A percentile compares a stretch with the other conserved stretches of the same genome.
phyloP scores from a whole-genome alignment of 2,888 invertebrate genomes.

The Hemithea aestivaria region DNA sequence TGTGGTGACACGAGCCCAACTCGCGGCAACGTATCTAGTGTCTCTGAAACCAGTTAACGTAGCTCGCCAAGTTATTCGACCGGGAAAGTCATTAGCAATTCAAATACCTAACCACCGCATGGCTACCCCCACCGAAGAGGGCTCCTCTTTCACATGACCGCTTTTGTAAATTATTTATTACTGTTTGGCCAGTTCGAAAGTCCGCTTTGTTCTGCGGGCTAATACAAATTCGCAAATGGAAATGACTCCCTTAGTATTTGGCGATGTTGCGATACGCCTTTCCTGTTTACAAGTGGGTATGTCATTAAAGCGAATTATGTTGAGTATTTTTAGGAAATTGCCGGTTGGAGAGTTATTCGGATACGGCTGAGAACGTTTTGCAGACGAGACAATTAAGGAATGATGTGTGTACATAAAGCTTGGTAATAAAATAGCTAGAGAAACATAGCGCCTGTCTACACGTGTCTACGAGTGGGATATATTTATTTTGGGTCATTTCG shows the following conservation, averaged over 20 bases:
- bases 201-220: constrained; percentile 58
- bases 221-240: constrained; percentile 48
- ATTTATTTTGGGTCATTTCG: constrained; percentile 20
- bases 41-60: constrained; percentile 53
- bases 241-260: constrained; percentile 41
- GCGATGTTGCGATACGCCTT: constrained; percentile 9
- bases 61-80: constrained; percentile 58
- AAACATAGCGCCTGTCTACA: too few species aligned
- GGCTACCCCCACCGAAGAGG: constrained; percentile 52
- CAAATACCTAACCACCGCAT: constrained; percentile 68
- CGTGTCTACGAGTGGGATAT: constrained; percentile 3
- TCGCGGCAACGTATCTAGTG: constrained; percentile 45
- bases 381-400: too few species aligned
- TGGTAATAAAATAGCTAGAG: too few species aligned
- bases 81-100: constrained; percentile 70
- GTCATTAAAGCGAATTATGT: constrained; percentile 7
- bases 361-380: background rate
- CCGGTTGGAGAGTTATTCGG: constrained; percentile 3
- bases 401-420: too few species aligned
- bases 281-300: constrained; percentile 6
- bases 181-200: constrained; percentile 64
- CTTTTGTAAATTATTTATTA: constrained; percentile 74
- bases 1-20: constrained; percentile 33
- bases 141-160: constrained; percentile 68
- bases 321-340: constrained; percentile 3